phyloP scores from a whole-genome alignment of 2,113 vertebrate species.

The Oreotrochilus melanogaster region DNA sequence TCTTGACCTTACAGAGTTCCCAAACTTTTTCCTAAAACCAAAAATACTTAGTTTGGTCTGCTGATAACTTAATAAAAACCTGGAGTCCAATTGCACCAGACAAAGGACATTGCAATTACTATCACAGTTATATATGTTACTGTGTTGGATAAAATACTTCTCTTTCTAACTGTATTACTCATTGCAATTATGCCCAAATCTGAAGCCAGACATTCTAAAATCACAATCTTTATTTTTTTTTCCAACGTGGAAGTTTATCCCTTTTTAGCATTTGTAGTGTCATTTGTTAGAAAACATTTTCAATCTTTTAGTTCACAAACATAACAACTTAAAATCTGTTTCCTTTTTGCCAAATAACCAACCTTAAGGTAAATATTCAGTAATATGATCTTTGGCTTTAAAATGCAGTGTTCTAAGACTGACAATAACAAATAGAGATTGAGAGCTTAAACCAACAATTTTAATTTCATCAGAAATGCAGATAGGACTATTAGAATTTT shows the following conservation, averaged over 20 bases:
- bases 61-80: not conserved
- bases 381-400: not conserved
- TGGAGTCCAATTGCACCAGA: not conserved
- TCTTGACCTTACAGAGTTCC: not conserved
- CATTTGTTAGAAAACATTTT: not conserved
- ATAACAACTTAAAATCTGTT: not conserved
- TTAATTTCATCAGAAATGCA: not conserved
- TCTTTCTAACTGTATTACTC: not conserved
- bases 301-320: not conserved
- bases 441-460: not conserved
- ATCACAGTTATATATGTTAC: not conserved
- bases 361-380: not conserved
- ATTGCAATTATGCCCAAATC: not conserved
- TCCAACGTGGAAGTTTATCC: not conserved
- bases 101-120: not conserved
- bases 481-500: not conserved
- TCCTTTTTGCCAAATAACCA: not conserved
- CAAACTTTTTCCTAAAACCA: not conserved
- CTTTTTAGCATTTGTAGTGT: not conserved
- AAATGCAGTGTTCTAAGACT: not conserved
- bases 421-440: not conserved
- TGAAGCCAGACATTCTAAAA: not conserved
- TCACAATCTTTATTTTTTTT: not conserved
- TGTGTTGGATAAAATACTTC: not conserved
- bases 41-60: not conserved